Conservation (phyloP, 2,113 vertebrate species). For the Chloroceryle aenea region DNA sequence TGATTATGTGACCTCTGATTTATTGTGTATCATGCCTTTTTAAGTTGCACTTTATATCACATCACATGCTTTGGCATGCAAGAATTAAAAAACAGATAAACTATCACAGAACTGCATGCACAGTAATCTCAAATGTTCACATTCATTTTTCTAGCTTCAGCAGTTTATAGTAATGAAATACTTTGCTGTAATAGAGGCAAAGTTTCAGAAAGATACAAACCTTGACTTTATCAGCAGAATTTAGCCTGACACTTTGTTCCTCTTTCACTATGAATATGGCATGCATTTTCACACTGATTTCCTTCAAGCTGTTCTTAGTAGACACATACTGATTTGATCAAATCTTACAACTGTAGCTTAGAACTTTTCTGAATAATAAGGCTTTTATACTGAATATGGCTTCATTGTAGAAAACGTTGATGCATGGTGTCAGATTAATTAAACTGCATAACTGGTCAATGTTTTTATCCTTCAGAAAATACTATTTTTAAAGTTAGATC, state of each 20-base stretch:
- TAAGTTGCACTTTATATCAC: neutral
- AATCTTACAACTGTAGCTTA: constrained; percentile 62
- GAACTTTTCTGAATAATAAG: constrained; percentile 69
- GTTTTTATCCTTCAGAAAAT: constrained; percentile 31
- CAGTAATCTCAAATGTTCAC: neutral
- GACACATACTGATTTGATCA: constrained; percentile 70
- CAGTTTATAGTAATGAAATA: neutral
- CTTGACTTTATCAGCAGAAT: neutral
- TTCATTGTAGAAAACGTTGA: constrained; percentile 71
- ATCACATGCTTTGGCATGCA: neutral
- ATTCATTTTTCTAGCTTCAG: neutral
- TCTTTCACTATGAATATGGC: neutral
- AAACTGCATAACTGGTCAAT: constrained; percentile 57
- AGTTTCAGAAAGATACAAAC: neutral
- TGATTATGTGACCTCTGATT: neutral
- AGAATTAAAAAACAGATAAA: neutral
- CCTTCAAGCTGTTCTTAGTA: constrained; percentile 52
- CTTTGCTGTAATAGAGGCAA: neutral
- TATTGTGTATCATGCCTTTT: rapidly evolving
- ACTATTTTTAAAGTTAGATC: neutral
- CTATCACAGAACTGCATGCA: neutral
- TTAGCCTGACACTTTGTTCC: neutral
- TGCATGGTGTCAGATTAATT: constrained; percentile 70
- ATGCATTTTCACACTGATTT: constrained; percentile 44
- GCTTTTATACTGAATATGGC: constrained; percentile 48